Evolutionary conservation across 2,888 invertebrate genomes (phyloP).

Genomic region (Theretra japonica): DNA sequence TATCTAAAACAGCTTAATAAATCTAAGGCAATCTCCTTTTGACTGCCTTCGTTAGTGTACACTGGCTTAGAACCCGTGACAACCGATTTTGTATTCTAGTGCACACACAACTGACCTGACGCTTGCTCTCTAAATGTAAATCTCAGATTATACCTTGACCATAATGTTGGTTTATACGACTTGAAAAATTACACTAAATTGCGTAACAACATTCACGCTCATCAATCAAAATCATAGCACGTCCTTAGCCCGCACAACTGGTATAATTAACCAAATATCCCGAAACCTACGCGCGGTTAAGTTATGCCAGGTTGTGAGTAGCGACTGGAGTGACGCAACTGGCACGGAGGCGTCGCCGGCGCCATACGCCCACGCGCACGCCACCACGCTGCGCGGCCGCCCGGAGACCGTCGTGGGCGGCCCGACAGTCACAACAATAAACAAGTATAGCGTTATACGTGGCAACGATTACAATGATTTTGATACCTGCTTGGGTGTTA

Average conservation of each 20-base stretch:
- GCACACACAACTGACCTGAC: not conserved
- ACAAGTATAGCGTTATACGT: not conserved
- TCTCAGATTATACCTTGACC: too few relatives aligned
- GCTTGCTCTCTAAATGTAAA: not conserved
- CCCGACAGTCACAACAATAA: not conserved
- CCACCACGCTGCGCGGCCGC: not conserved
- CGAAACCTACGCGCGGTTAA: conserved; percentile 2
- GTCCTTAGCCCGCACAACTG: not conserved
- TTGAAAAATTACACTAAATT: too few relatives aligned
- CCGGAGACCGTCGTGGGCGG: not conserved
- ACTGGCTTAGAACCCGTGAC: too few relatives aligned
- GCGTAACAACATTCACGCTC: too few relatives aligned
- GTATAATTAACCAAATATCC: conserved; percentile 1
- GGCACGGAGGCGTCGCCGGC: conserved; percentile 44
- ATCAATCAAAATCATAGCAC: too few relatives aligned
- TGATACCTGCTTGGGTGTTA: not conserved
- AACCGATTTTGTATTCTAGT: too few relatives aligned
- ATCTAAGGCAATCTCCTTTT: too few relatives aligned
- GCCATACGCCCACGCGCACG: conserved; percentile 36
- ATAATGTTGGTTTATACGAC: too few relatives aligned
- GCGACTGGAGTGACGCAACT: conserved; percentile 37
- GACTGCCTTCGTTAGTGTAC: too few relatives aligned
- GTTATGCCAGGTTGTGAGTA: conserved; percentile 4
- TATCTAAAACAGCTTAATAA: too few relatives aligned
- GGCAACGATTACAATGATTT: too few relatives aligned